phyloP scores from a whole-genome alignment of 1,140 invertebrate genomes.

The Holcopasites calliopsidis region DNA sequence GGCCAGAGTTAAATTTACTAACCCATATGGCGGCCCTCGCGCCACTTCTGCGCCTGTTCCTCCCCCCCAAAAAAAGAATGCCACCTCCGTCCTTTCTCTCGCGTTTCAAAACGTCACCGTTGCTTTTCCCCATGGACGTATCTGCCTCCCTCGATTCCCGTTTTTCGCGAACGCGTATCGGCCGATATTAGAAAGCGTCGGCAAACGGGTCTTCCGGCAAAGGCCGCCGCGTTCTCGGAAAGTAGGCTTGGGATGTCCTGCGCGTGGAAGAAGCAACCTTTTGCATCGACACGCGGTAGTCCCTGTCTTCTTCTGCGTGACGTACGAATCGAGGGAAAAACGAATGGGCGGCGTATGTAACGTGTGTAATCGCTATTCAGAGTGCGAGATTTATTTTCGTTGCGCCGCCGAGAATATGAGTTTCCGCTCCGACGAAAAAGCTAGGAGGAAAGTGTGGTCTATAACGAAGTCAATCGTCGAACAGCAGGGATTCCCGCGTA shows the following conservation, averaged over 20 bases:
- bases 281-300: slow-evolving; percentile 33
- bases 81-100: too few species aligned
- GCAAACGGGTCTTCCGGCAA: too few species aligned
- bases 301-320: neutral
- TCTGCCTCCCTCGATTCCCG: too few species aligned
- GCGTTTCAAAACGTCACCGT: neutral
- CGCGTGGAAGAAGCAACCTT: slow-evolving; percentile 26
- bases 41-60: slow-evolving; percentile 25
- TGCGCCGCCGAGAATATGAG: slow-evolving; percentile 34
- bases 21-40: slow-evolving; percentile 67
- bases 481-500: too few species aligned
- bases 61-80: too few species aligned
- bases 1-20: slow-evolving; percentile 68
- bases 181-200: slow-evolving; percentile 24
- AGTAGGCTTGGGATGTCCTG: slow-evolving; percentile 36
- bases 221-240: slow-evolving; percentile 44
- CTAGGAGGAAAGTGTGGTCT: too few species aligned
- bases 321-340: neutral
- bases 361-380: slow-evolving; percentile 54
- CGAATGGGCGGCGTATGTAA: slow-evolving; percentile 43
- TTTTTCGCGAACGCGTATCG: neutral
- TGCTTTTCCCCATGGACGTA: neutral
- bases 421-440: slow-evolving; percentile 17
- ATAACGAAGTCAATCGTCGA: too few species aligned
- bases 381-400: slow-evolving; percentile 59